Percentiles rank a stretch among this genome's conserved stretches.
Evolutionary conservation across 1,140 invertebrate genomes (phyloP).

Genomic region (Archivesica marissinica): DNA sequence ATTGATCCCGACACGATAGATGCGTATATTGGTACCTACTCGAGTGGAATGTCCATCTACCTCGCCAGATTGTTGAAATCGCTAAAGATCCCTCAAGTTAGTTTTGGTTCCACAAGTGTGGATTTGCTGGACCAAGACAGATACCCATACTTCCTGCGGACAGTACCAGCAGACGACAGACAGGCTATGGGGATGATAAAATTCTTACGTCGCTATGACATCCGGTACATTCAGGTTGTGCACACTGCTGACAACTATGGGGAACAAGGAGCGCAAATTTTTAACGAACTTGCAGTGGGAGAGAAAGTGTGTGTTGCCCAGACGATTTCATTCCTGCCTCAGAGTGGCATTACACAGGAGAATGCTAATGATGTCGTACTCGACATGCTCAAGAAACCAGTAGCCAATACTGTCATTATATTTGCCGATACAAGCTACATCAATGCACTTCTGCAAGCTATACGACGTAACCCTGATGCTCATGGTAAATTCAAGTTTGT

Average conservation of each 20-base stretch:
- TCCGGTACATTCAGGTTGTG: constrained; percentile 80
- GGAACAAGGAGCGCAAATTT: constrained; percentile 65
- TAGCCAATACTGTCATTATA: constrained; percentile 78
- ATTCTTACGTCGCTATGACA: constrained; percentile 73
- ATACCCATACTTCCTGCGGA: constrained; percentile 91
- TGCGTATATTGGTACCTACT: constrained; percentile 76
- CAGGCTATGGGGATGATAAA: constrained; percentile 89
- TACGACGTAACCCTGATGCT: constrained; percentile 66
- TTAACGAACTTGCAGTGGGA: constrained; percentile 61
- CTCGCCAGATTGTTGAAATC: constrained; percentile 82
- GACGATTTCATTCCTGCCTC: constrained; percentile 71
- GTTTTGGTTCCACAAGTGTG: constrained; percentile 90
- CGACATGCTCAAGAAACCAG: constrained; percentile 73
- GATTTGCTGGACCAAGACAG: constrained; percentile 90
- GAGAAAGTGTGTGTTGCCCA: constrained; percentile 79
- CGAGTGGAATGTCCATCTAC: constrained; percentile 78
- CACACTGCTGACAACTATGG: constrained; percentile 75
- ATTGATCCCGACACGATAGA: constrained; percentile 75
- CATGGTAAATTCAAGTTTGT: constrained; percentile 75
- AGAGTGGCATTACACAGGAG: constrained; percentile 70
- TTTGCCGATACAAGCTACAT: constrained; percentile 74
- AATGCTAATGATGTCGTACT: constrained; percentile 74
- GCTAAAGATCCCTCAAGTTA: constrained; percentile 91
- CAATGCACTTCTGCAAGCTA: constrained; percentile 73
- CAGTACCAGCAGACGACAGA: constrained; percentile 92